Percentiles rank a stretch among this genome's conserved stretches.
phyloP scores from a whole-genome alignment of 2,113 vertebrate genomes.

The Rhea americana region DNA sequence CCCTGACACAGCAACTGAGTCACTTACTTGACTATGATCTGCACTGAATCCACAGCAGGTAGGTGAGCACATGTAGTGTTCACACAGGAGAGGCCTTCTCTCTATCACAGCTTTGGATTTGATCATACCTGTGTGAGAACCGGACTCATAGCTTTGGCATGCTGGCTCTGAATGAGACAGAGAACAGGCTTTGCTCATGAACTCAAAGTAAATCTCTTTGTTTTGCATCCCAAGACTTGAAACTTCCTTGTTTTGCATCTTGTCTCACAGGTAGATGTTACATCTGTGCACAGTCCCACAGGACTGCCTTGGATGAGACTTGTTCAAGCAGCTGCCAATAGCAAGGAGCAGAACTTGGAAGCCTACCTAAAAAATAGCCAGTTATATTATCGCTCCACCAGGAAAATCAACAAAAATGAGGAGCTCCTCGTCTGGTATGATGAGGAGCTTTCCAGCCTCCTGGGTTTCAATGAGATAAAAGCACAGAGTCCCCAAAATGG shows the following conservation, averaged over 20 bases:
- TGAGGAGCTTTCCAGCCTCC: constrained; percentile 82
- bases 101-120: not conserved
- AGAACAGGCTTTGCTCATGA: not conserved
- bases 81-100: not conserved
- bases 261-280: constrained; percentile 80
- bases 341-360: constrained; percentile 84
- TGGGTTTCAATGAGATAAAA: constrained; percentile 83
- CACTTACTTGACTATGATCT: too few species aligned
- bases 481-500: constrained; percentile 70
- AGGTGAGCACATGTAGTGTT: not conserved
- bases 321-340: constrained; percentile 79
- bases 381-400: constrained; percentile 79
- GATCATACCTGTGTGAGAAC: not conserved
- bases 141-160: not conserved
- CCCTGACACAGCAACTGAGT: too few species aligned
- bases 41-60: too few species aligned
- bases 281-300: constrained; percentile 79
- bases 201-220: not conserved
- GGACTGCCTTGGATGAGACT: constrained; percentile 83
- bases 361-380: constrained; percentile 83
- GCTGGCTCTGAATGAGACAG: not conserved
- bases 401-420: constrained; percentile 82
- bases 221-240: not conserved
- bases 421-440: constrained; percentile 91
- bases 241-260: not conserved